Evolutionary conservation across 1,140 invertebrate genomes (phyloP).

Genomic region (Drosophila ficusphila): DNA sequence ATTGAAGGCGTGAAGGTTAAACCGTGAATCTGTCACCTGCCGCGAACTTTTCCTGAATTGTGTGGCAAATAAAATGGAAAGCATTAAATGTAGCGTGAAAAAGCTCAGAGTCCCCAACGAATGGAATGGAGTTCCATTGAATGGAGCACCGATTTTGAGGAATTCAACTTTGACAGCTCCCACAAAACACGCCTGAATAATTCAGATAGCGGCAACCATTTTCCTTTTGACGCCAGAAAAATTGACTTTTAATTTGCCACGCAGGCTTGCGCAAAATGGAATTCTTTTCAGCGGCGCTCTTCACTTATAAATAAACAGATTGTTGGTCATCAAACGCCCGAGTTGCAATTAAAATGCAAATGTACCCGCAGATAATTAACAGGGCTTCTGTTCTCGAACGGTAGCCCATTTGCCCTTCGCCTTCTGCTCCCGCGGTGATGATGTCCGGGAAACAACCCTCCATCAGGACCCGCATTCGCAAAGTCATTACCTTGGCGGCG

Average conservation of each 20-base stretch:
- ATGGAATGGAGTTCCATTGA: constrained; percentile 20
- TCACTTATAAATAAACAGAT: constrained; percentile 52
- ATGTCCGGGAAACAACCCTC: not conserved
- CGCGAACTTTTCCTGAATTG: constrained; percentile 40
- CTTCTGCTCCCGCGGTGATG: not conserved
- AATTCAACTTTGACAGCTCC: constrained; percentile 31
- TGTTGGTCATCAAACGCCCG: constrained; percentile 46
- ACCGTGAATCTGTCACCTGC: constrained; percentile 61
- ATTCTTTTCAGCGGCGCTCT: constrained; percentile 2
- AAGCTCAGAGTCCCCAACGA: constrained; percentile 44
- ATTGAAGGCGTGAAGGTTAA: constrained; percentile 48
- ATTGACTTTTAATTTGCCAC: constrained; percentile 64
- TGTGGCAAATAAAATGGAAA: constrained; percentile 30
- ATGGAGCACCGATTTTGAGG: constrained; percentile 14
- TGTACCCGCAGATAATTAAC: constrained; percentile 40
- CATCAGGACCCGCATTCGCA: constrained; percentile 12
- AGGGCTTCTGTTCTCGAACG: constrained; percentile 11
- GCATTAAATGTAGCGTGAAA: constrained; percentile 74
- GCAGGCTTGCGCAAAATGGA: constrained; percentile 18
- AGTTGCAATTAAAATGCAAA: constrained; percentile 74
- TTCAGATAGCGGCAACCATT: constrained; percentile 31
- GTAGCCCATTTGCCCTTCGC: not conserved
- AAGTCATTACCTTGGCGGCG: constrained; percentile 39
- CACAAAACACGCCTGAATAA: constrained; percentile 46
- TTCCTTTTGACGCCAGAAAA: constrained; percentile 27